Percentiles rank a stretch among this genome's conserved stretches.
Conservation (phyloP, 2,797 vertebrate species). For the Hoplostethus mediterraneus region DNA sequence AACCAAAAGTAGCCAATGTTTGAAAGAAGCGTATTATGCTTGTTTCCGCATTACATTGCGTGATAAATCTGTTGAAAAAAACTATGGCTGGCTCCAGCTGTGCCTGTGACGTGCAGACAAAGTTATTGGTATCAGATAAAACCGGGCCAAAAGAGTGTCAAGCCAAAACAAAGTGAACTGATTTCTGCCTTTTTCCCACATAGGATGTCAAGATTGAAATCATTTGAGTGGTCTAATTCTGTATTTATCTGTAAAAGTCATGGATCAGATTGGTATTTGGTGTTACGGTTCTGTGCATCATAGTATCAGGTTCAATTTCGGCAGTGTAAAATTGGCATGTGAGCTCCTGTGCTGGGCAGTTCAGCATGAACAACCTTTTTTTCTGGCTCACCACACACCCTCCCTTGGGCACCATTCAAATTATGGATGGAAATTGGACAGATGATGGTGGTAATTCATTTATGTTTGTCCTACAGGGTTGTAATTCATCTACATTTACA, state of each 20-base stretch:
- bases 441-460: constrained; percentile 29
- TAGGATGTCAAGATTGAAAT: neutral
- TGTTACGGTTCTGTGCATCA: neutral
- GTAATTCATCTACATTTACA: constrained; percentile 21
- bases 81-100: too few relatives aligned
- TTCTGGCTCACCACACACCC: neutral
- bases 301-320: neutral
- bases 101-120: neutral
- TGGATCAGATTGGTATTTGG: neutral
- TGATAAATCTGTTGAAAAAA: too few relatives aligned
- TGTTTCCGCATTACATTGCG: too few relatives aligned
- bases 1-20: too few relatives aligned
- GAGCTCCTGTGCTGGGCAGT: neutral
- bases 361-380: constrained; percentile 11
- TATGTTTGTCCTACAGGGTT: constrained; percentile 8
- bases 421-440: constrained; percentile 28
- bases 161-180: too few relatives aligned
- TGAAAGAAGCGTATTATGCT: too few relatives aligned
- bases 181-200: neutral
- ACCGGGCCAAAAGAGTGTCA: too few relatives aligned
- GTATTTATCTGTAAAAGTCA: neutral
- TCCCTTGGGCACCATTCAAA: constrained; percentile 12
- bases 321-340: neutral
- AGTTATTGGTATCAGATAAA: too few relatives aligned
- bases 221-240: neutral